These are phyloP conservation scores for Poliocrania exsul DNA, from an alignment of 2,797 vertebrate genomes.

Conservation along the genomic window DNA sequence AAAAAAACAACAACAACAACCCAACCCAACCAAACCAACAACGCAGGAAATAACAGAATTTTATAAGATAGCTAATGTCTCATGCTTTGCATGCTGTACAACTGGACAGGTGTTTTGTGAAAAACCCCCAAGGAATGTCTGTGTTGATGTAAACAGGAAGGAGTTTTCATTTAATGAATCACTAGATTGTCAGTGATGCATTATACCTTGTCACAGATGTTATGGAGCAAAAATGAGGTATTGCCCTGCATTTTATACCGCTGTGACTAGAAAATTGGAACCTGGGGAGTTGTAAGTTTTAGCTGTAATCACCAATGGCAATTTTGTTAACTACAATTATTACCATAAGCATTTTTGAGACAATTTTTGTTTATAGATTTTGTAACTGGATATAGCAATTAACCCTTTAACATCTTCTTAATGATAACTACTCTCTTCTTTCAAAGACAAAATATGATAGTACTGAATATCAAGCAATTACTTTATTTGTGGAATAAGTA, in stretches of 20 bases:
- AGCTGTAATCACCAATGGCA: background rate
- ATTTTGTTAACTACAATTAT: background rate
- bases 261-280: background rate
- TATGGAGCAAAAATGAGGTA: background rate
- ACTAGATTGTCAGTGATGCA: slow-evolving; percentile 20
- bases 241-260: slow-evolving; percentile 3
- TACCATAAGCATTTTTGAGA: background rate
- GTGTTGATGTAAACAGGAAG: background rate
- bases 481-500: background rate
- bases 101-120: background rate
- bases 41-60: background rate
- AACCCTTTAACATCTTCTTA: background rate
- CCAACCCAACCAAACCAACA: too few relatives aligned
- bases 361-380: background rate
- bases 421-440: background rate
- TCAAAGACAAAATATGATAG: background rate
- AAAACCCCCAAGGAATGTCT: background rate
- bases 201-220: background rate
- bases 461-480: background rate
- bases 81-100: background rate
- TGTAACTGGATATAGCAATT: background rate
- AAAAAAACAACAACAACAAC: too few relatives aligned
- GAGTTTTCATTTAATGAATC: slow-evolving; percentile 29
- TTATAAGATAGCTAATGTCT: background rate
- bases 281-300: background rate